phyloP scores from a whole-genome alignment of 2,797 vertebrate genomes.

The Tragopan temminckii region DNA sequence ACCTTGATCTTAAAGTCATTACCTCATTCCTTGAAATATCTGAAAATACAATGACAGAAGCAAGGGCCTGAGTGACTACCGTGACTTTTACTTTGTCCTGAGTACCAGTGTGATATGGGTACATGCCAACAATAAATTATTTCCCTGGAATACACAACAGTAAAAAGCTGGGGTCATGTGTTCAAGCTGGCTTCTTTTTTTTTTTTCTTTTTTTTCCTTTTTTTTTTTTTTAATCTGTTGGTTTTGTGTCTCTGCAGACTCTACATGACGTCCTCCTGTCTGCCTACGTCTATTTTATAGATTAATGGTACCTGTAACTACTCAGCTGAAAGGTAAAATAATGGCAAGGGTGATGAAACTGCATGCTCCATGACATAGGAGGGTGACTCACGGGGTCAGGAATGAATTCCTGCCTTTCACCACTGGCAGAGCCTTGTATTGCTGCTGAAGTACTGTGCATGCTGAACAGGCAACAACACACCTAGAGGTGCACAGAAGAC shows the following conservation, averaged over 20 bases:
- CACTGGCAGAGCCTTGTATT: neutral
- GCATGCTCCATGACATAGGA: neutral
- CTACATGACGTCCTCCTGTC: conserved; percentile 51
- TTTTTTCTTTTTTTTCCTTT: neutral
- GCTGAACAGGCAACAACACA: neutral
- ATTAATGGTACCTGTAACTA: conserved; percentile 75
- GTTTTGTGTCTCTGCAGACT: conserved; percentile 54
- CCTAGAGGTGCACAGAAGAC: neutral
- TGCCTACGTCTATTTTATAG: conserved; percentile 60
- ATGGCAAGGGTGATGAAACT: conserved; percentile 51
- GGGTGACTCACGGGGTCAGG: conserved; percentile 48
- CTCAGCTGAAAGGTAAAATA: conserved; percentile 62
- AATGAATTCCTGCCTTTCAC: conserved; percentile 19
- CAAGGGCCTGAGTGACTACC: conserved; percentile 78
- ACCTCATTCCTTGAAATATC: conserved; percentile 82
- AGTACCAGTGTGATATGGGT: conserved; percentile 69
- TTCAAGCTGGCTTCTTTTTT: conserved; percentile 67
- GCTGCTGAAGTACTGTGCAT: neutral
- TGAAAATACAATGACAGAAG: conserved; percentile 78
- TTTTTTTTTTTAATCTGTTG: neutral
- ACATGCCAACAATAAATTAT: conserved; percentile 74
- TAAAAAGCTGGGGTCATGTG: conserved; percentile 72
- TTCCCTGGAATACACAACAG: conserved; percentile 24
- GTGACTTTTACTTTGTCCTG: conserved; percentile 71
- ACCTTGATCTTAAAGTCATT: conserved; percentile 83